Evolutionary conservation across 2,113 vertebrate species (phyloP).

Genomic region (Brachypodius melanocephalos): DNA sequence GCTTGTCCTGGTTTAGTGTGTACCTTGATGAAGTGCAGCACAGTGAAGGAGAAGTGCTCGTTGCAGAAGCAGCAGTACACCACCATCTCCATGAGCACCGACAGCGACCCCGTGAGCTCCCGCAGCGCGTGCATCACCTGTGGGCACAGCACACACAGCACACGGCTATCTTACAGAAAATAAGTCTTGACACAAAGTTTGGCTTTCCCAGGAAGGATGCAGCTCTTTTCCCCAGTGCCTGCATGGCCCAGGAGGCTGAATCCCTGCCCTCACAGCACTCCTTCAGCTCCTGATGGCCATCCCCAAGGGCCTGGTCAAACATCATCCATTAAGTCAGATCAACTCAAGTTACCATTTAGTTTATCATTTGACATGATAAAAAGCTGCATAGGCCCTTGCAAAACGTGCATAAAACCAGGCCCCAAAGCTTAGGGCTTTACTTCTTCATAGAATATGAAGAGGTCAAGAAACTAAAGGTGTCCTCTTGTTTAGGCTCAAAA

Average conservation of each 20-base stretch:
- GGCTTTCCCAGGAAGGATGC: background rate
- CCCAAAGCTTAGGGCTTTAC: background rate
- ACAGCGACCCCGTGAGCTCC: slow-evolving; percentile 88
- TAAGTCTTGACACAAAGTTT: background rate
- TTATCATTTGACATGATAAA: background rate
- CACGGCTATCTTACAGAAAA: background rate
- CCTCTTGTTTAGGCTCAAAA: background rate
- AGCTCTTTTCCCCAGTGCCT: background rate
- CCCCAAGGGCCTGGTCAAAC: background rate
- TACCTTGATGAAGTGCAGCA: slow-evolving; percentile 94
- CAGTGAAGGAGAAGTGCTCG: slow-evolving; percentile 89
- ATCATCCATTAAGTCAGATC: background rate
- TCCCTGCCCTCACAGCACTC: fast-evolving
- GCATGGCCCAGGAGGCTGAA: background rate
- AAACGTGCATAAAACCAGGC: background rate
- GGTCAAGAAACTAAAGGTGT: background rate
- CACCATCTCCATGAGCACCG: slow-evolving; percentile 91
- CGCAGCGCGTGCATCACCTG: slow-evolving; percentile 97
- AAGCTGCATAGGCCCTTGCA: background rate
- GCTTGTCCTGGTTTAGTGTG: background rate
- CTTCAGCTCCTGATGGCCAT: background rate
- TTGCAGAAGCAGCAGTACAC: slow-evolving; percentile 95
- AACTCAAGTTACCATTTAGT: background rate
- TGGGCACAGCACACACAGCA: background rate
- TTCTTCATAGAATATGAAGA: background rate